A percentile compares a stretch with the other conserved stretches of the same genome.
These are phyloP conservation scores for Paramisgurnus dabryanus DNA, from an alignment of 2,113 vertebrate species.

Conservation along the genomic window DNA sequence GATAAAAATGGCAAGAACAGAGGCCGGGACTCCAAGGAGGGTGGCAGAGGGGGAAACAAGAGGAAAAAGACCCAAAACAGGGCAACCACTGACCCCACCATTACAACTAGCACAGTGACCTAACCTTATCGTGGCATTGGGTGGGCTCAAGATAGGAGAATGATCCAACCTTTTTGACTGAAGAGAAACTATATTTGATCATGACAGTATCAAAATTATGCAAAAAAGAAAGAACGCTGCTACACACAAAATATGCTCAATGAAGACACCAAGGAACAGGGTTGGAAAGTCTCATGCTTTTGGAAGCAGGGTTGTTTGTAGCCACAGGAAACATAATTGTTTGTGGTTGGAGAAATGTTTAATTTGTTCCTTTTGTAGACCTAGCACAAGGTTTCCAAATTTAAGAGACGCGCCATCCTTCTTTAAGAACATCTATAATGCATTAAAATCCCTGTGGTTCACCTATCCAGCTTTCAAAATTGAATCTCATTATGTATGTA, in stretches of 20 bases:
- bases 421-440: slow-evolving; percentile 28
- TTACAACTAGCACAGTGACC: slow-evolving; percentile 75
- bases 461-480: slow-evolving; percentile 44
- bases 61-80: slow-evolving; percentile 78
- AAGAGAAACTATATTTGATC: slow-evolving; percentile 27
- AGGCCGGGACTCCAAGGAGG: slow-evolving; percentile 75
- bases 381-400: slow-evolving; percentile 6
- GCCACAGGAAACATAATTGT: slow-evolving; percentile 50
- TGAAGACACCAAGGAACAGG: slow-evolving; percentile 36
- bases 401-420: not conserved
- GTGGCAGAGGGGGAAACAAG: slow-evolving; percentile 69
- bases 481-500: slow-evolving; percentile 55
- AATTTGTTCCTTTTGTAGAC: slow-evolving; percentile 28
- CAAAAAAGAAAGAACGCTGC: slow-evolving; percentile 70
- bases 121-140: slow-evolving; percentile 61
- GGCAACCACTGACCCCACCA: slow-evolving; percentile 67
- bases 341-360: slow-evolving; percentile 42
- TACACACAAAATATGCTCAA: slow-evolving; percentile 68
- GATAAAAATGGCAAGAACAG: slow-evolving; percentile 69
- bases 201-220: slow-evolving; percentile 47
- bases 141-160: slow-evolving; percentile 8
- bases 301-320: slow-evolving; percentile 40
- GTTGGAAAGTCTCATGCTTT: slow-evolving; percentile 39
- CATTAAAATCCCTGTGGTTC: slow-evolving; percentile 30
- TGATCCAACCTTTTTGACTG: slow-evolving; percentile 39